Percentiles rank a stretch among this genome's conserved stretches.
These are phyloP conservation scores for Cybosia mesomella DNA, from an alignment of 2,888 invertebrate genomes.

Conservation along the genomic window DNA sequence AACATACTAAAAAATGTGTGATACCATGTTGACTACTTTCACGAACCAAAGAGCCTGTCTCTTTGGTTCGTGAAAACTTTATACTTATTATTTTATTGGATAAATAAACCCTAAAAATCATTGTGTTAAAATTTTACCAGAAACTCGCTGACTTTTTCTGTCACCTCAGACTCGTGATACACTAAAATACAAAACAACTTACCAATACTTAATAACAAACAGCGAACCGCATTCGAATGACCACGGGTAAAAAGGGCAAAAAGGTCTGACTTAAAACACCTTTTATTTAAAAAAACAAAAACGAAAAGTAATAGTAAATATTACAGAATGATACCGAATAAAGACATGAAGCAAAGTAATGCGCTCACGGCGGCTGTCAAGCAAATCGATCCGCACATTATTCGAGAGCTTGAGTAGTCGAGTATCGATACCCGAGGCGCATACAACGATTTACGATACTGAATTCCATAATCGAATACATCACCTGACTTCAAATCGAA, in stretches of 20 bases:
- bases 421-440: slow-evolving; percentile 41
- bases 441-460: slow-evolving; percentile 50
- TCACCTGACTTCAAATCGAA: slow-evolving; percentile 51
- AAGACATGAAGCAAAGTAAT: slow-evolving; percentile 59
- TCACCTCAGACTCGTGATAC: neutral
- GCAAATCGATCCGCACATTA: slow-evolving; percentile 58
- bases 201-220: slow-evolving; percentile 23
- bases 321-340: slow-evolving; percentile 52
- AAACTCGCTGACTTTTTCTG: neutral
- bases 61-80: neutral
- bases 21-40: neutral
- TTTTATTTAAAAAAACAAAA: slow-evolving; percentile 35
- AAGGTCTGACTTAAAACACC: slow-evolving; percentile 30
- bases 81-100: neutral
- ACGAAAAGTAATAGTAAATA: slow-evolving; percentile 43
- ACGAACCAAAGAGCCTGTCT: no score
- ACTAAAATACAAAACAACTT: neutral
- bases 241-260: slow-evolving; percentile 37
- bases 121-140: neutral
- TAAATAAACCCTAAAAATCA: neutral
- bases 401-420: slow-evolving; percentile 37
- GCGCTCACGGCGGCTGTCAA: slow-evolving; percentile 62
- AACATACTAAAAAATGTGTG: no score
- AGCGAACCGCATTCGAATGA: slow-evolving; percentile 34
- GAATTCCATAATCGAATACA: slow-evolving; percentile 55